Evolutionary conservation across 1,140 invertebrate species (phyloP), one percentile per base, ranked within the genome.

Genomic region (Ceratosolen solmsi): DNA sequence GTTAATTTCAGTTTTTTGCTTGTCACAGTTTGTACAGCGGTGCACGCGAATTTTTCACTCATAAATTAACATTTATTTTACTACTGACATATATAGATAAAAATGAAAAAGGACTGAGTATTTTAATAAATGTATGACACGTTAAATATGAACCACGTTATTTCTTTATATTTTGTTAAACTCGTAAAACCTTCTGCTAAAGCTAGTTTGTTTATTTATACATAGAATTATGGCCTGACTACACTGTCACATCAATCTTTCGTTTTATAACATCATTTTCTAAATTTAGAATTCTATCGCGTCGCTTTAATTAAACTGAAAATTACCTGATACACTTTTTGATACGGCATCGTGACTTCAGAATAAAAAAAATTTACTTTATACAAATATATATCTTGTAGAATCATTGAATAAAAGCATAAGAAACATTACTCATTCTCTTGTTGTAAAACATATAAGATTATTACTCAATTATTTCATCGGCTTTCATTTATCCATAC

Each of bases 1-100:
- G 63, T 76, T 76, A 70, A 76, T 81, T 56, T 70, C 33, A 36
- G 33, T 68, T 81, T 72, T 81, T 81, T 33, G 36, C 58, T 63
- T 72, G 38, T 46, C 30, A 51, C 27, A 41, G 13, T 79, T 46
- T 3, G 25, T 13, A 11, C 15, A 65, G 7, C 11, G 22, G 22
- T 1, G 49, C n/a, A 15, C 15, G 22, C 3, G 15, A 36, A 75
- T 70, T 76, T 81, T 81, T 65, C 72, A 11, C 60, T 60, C 30
- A n/a, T 46, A 60, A 72, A 58, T 72, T 70, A 79, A 71, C 77
- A 51, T 58, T 79, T 46, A 56, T 25, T 79, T 70, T 36, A 63
- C 27, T 20, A 51, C 7, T 68, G 30, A 9, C 4, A n/a, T 22
- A n/a, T n/a, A n/a, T 17, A 38, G 22, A 63, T 33, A n/a, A n/a